Conservation (phyloP, 2,797 vertebrate genomes). For the Trichosurus vulpecula region DNA sequence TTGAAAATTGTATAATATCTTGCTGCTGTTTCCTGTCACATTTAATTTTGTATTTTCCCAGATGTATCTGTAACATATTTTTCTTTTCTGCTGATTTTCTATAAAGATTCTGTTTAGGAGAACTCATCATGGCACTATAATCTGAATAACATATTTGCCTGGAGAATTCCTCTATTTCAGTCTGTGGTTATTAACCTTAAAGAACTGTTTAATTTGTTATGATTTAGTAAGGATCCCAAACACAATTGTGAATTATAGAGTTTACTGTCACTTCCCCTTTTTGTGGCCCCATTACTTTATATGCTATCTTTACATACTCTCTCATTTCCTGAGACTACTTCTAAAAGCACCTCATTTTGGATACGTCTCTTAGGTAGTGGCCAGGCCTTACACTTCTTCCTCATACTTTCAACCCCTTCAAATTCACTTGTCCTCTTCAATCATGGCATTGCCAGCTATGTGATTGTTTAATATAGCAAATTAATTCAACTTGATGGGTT, state of each 20-base stretch:
- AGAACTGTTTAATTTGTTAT: background rate
- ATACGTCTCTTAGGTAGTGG: background rate
- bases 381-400: background rate
- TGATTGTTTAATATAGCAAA: background rate
- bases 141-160: background rate
- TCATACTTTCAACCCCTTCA: background rate
- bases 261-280: background rate
- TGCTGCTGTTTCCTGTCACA: background rate
- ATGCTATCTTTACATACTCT: background rate
- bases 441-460: background rate
- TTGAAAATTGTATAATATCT: background rate
- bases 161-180: background rate
- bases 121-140: background rate
- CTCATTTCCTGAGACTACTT: background rate
- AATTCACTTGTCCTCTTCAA: background rate
- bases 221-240: background rate
- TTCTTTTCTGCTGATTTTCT: background rate
- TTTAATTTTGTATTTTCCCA: background rate
- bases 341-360: background rate
- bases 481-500: background rate
- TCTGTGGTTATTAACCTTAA: background rate
- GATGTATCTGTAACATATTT: background rate
- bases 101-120: background rate
- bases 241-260: background rate
- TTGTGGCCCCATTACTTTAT: background rate